Percentiles rank a stretch among this genome's conserved stretches.
Conservation (phyloP, 2,888 invertebrate species). For the Cylindroiulus punctatus region DNA sequence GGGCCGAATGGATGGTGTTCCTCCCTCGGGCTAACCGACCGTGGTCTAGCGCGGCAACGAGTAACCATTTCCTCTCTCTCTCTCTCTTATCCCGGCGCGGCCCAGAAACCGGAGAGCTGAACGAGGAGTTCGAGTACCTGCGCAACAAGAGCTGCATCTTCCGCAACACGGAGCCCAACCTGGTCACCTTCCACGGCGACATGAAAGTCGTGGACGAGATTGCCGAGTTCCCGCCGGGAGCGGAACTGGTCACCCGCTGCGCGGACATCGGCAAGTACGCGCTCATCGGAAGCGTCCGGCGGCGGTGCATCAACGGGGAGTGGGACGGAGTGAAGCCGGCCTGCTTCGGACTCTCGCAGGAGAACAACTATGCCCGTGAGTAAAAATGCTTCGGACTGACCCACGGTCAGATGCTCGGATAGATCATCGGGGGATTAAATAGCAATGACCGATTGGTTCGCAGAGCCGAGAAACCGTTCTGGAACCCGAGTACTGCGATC, state of each 20-base stretch:
- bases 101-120: slow-evolving; percentile 55
- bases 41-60: too few relatives aligned
- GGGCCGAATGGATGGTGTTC: too few relatives aligned
- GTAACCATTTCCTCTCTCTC: too few relatives aligned
- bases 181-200: slow-evolving; percentile 84
- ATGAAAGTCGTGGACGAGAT: slow-evolving; percentile 78
- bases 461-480: too few relatives aligned
- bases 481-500: too few relatives aligned
- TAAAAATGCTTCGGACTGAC: slow-evolving; percentile 60
- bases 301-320: slow-evolving; percentile 79
- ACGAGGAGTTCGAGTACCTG: slow-evolving; percentile 58
- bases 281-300: slow-evolving; percentile 78
- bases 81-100: background rate
- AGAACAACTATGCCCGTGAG: slow-evolving; percentile 85
- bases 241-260: slow-evolving; percentile 77
- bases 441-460: too few relatives aligned
- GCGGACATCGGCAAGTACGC: slow-evolving; percentile 87
- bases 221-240: slow-evolving; percentile 81
- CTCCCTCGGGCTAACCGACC: too few relatives aligned
- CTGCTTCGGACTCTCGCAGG: slow-evolving; percentile 84
- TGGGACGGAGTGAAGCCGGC: slow-evolving; percentile 83
- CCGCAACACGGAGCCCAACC: slow-evolving; percentile 80
- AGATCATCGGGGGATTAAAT: too few relatives aligned
- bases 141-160: slow-evolving; percentile 79
- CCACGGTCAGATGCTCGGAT: too few relatives aligned